These are phyloP conservation scores for Cnemophilus loriae DNA, from an alignment of 2,113 vertebrate genomes.

Conservation along the genomic window DNA sequence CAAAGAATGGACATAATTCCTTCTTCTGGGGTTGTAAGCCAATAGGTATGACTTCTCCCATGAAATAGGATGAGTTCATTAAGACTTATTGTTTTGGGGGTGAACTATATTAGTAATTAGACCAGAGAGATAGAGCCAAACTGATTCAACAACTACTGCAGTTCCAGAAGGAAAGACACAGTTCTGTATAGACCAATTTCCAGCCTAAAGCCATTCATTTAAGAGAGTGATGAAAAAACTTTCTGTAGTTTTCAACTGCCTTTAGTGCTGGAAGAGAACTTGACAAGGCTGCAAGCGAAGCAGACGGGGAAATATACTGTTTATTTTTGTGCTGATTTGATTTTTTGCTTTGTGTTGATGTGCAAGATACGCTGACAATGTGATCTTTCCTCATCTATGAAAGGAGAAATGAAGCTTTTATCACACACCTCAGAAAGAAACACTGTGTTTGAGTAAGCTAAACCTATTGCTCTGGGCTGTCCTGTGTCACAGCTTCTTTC, in stretches of 20 bases:
- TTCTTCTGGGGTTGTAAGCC: accelerated
- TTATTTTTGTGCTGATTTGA: neutral
- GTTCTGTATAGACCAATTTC: neutral
- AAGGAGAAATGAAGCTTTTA: neutral
- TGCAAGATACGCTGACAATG: neutral
- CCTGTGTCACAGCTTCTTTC: neutral
- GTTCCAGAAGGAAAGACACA: neutral
- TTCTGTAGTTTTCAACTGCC: neutral
- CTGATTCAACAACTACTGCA: neutral
- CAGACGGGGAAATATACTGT: neutral
- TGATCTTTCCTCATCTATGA: neutral
- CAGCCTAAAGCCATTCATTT: neutral
- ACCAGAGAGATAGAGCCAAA: neutral
- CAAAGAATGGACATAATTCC: neutral
- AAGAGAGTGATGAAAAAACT: neutral
- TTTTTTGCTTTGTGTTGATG: neutral
- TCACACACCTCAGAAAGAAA: neutral
- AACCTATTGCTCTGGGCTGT: neutral
- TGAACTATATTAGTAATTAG: neutral
- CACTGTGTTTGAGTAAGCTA: neutral
- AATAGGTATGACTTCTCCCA: neutral
- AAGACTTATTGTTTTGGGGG: neutral
- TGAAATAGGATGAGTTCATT: neutral
- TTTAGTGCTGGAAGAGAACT: neutral
- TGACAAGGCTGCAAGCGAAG: neutral